Base-by-base conservation (phyloP, 1,140 invertebrate genomes). In the Drosophila lacteicornis region DNA sequence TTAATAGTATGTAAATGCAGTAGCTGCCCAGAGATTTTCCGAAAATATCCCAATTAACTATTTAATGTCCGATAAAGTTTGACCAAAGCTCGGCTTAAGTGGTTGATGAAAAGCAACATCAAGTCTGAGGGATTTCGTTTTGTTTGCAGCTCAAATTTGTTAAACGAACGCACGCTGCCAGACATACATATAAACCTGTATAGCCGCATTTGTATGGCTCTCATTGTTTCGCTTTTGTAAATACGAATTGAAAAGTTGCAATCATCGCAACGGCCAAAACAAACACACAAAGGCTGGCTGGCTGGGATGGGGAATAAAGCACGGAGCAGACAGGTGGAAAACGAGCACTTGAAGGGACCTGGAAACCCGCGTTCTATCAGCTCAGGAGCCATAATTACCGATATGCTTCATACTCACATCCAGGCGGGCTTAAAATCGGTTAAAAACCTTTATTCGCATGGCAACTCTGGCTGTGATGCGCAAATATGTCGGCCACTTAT, bases 221-320 rank as follows among this genome's bases (percentile, higher is more conserved):
- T 42, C 61, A 51, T 80, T 81, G 79, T 71, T 82, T 61, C 56
- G 66, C 79, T 27, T 58, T 65, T 65, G 55, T 79, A 60, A 66
- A 80, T 73, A 73, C 62, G 69, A 82, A 76, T 87, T 73, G 70
- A 82, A 87, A 76, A 79, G 62, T 83, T 88, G 77, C 80, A 74
- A 68, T 77, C 45, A 66, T 67, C 42, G 49, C 62, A 79, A 65
- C 47, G 42, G 42, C 22, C 51, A 56, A 45, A 50, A 50, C 66
- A 79, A 83, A 86, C 38, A 86, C 62, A 73, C 65, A 77, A 67
- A 47, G 42, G 36, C 13, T 58, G 51, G 5, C n/a, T 43, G 47
- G 5, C n/a, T 43, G 47, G 40, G 25, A 42, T 55, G 67, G 38
- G 42, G 13, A 42, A 55, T 63, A 75, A 40, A 38, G 51, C 25